These are phyloP conservation scores for Ecliptopera silaceata DNA, from an alignment of 2,888 invertebrate genomes.

Conservation along the genomic window DNA sequence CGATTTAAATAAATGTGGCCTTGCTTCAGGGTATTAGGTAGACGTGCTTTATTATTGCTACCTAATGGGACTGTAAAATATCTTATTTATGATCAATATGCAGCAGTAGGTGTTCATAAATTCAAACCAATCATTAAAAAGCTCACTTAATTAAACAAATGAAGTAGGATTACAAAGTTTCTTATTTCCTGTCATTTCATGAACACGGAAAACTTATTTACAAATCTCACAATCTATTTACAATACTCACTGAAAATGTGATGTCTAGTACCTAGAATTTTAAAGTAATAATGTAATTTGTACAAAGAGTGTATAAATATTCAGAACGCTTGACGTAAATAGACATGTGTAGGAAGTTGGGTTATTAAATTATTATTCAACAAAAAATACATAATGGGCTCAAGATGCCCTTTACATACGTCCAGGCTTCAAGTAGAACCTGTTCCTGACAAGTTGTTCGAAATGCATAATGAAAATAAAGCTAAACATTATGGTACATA, in stretches of 20 bases:
- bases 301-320: background rate
- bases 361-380: constrained; percentile 18
- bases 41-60: constrained; percentile 9
- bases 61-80: background rate
- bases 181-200: too few species aligned
- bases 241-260: too few species aligned
- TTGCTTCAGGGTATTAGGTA: constrained; percentile 8
- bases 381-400: constrained; percentile 16
- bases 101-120: too few species aligned
- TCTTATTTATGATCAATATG: background rate
- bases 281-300: background rate
- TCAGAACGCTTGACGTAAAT: constrained; percentile 1
- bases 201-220: too few species aligned
- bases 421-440: constrained; percentile 20
- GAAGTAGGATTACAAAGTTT: too few species aligned
- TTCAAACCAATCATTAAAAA: too few species aligned
- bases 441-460: constrained; percentile 28
- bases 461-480: constrained; percentile 32
- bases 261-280: too few species aligned
- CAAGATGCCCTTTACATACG: constrained; percentile 19
- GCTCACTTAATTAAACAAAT: too few species aligned
- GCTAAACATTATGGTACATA: constrained; percentile 29
- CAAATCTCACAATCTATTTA: too few species aligned
- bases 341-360: constrained; percentile 5
- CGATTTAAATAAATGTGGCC: constrained; percentile 70